Percentiles rank a stretch among this genome's conserved stretches.
phyloP scores from a whole-genome alignment of 37 sponge, comb jelly and placozoan species.

The Bolinopsis microptera region DNA sequence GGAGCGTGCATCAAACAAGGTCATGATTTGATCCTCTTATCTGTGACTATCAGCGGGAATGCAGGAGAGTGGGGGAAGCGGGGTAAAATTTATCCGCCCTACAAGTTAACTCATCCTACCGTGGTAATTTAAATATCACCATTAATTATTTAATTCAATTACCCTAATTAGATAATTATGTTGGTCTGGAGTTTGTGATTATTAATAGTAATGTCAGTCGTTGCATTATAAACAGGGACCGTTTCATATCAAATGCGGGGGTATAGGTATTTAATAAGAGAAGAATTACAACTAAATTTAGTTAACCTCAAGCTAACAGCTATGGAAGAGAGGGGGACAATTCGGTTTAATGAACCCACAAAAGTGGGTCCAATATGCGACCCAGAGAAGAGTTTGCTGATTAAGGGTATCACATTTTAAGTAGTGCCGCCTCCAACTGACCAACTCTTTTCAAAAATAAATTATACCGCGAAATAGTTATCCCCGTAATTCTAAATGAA shows the following conservation, averaged over 20 bases:
- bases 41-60: background rate
- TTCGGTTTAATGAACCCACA: background rate
- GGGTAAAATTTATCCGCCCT: too few species aligned
- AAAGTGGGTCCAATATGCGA: background rate
- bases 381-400: background rate
- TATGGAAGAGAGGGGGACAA: background rate
- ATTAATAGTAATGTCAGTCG: background rate
- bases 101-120: too few species aligned
- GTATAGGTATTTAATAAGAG: background rate
- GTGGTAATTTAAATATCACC: background rate
- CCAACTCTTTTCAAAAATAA: too few species aligned
- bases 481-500: too few species aligned
- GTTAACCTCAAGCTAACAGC: background rate
- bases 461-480: too few species aligned
- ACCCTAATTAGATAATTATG: background rate
- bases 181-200: background rate
- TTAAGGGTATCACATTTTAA: background rate
- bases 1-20: background rate
- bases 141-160: background rate
- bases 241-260: background rate
- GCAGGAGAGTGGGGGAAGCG: too few species aligned
- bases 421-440: too few species aligned
- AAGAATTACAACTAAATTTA: background rate
- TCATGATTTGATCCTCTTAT: background rate
- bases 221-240: background rate